phyloP scores from a whole-genome alignment of 2,113 vertebrate species.

The Phrynocephalus versicolor region DNA sequence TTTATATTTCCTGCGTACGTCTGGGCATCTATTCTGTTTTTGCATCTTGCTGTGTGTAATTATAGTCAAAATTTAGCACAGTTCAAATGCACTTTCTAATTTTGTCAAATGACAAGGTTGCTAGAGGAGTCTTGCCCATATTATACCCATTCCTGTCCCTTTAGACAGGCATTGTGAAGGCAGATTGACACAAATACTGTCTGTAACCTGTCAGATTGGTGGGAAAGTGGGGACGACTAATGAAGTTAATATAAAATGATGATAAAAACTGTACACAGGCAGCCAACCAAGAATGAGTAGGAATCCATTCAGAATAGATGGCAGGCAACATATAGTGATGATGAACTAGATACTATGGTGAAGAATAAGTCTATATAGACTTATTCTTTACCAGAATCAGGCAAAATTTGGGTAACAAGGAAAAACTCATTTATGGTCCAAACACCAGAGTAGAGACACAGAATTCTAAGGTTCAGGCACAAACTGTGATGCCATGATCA shows the following conservation, averaged over 20 bases:
- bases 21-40: neutral
- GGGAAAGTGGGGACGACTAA: neutral
- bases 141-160: slow-evolving; percentile 1
- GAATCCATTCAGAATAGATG: neutral
- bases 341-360: neutral
- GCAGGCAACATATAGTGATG: neutral
- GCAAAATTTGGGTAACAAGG: neutral
- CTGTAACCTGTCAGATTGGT: neutral
- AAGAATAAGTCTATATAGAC: neutral
- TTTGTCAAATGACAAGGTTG: neutral
- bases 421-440: neutral
- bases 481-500: neutral
- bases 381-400: neutral
- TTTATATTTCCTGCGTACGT: neutral
- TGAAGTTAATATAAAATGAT: neutral
- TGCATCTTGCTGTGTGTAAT: neutral
- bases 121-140: slow-evolving; percentile 9
- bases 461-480: neutral
- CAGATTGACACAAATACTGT: neutral
- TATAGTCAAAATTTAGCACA: neutral
- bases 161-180: neutral
- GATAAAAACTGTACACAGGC: neutral
- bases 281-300: neutral
- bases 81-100: neutral
- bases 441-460: neutral